Evolutionary conservation across 1,140 invertebrate species (phyloP), one percentile per base, ranked within the genome.

Genomic region (Triops cancriformis): DNA sequence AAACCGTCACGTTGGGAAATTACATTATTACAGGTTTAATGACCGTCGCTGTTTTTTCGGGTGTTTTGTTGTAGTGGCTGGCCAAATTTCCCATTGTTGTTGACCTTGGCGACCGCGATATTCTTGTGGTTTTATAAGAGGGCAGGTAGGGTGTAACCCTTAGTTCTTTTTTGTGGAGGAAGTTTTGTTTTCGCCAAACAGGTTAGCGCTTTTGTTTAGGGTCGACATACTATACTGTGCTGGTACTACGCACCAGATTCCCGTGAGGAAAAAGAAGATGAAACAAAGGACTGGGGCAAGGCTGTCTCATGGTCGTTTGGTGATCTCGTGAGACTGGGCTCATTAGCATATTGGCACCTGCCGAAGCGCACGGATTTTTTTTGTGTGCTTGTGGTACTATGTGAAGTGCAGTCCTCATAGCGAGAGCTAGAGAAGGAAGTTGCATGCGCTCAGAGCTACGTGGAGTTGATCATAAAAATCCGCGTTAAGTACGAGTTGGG

Each of bases 81-180:
- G 51, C 51, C 14, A 64, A 23, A 64, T 64, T 64, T 64, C 14
- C 51, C 51, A 37, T 37, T 37, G 51, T 64, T 64, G 51, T 14
- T 64, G 51, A 64, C 51, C 51, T 64, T 64, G 51, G 51, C 51
- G 51, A 64, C 51, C 51, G 51, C 51, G 51, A 64, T 14, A 64
- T 64, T 64, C 51, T 64, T 64, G 51, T 1, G n/a, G 51, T 64
- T 64, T 64, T 64, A 23, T 64, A 64, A 23, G 2, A 64, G 14
- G 18, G 51, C 51, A 64, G 51, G 51, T 6, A 64, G 23, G 51
- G 51, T 14, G 51, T 64, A 64, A 64, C 51, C 51, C 23, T 23
- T 64, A 1, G 51, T 6, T 23, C 14, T 23, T 64, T 64, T n/a
- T n/a, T n/a, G n/a, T n/a, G n/a, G n/a, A n/a, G n/a, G 7, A 37